Conservation (phyloP, 30 jellyfish, hydroid and myxozoan species). For the Rhopilema esculentum region DNA sequence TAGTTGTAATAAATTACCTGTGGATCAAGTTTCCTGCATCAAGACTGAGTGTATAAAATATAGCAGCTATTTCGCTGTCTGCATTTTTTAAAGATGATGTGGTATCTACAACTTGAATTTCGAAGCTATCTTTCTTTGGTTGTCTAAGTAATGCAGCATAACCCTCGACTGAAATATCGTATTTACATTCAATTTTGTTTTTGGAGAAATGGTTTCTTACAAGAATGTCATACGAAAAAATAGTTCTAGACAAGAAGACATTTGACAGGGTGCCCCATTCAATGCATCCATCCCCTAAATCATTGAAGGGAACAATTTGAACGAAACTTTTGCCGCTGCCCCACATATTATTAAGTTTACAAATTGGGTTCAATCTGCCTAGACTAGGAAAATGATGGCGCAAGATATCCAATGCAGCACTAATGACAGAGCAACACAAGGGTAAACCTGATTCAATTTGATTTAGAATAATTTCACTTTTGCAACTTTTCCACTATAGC, state of each 20-base stretch:
- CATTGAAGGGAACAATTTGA: too few relatives aligned
- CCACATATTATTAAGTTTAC: too few relatives aligned
- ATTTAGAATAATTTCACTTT: too few relatives aligned
- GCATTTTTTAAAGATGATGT: neutral
- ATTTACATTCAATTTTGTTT: neutral
- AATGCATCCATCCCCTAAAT: too few relatives aligned
- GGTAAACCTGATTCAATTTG: too few relatives aligned
- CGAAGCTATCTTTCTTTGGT: neutral
- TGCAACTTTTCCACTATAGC: too few relatives aligned
- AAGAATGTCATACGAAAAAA: neutral
- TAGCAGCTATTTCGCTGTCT: slow-evolving; percentile 22
- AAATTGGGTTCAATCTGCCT: too few relatives aligned
- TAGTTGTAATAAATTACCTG: neutral
- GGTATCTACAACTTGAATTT: neutral
- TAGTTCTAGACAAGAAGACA: neutral
- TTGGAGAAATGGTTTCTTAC: neutral
- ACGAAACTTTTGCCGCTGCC: too few relatives aligned
- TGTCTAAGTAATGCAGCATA: neutral
- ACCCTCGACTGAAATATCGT: neutral
- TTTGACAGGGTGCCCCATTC: too few relatives aligned
- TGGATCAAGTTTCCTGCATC: neutral
- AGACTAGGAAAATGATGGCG: too few relatives aligned
- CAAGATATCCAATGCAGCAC: too few relatives aligned
- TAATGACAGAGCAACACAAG: too few relatives aligned
- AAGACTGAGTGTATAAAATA: neutral